Evolutionary conservation across 2,888 invertebrate genomes (phyloP).

Genomic region (Phalera bucephala): DNA sequence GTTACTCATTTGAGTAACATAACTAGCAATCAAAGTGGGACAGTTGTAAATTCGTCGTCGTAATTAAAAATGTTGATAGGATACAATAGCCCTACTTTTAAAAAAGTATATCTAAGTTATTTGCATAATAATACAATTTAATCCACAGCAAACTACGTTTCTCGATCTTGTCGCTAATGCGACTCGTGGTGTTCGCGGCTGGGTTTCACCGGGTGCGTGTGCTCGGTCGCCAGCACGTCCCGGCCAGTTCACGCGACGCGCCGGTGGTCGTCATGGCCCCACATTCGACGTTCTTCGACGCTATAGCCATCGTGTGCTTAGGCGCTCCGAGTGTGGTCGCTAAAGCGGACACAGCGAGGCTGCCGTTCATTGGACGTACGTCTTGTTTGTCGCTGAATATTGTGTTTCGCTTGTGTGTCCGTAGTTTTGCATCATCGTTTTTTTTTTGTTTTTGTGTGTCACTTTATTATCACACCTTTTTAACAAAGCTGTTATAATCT

Average conservation of each 20-base stretch:
- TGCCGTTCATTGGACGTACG: conserved; percentile 97
- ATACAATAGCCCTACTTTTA: too few species aligned
- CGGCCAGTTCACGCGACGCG: conserved; percentile 85
- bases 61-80: too few species aligned
- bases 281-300: conserved; percentile 96
- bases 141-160: conserved; percentile 84
- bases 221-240: conserved; percentile 85
- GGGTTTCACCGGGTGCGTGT: conserved; percentile 92
- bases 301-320: conserved; percentile 90
- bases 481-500: too few species aligned
- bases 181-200: conserved; percentile 89
- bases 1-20: too few species aligned
- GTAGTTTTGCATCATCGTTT: conserved; percentile 2
- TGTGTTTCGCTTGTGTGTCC: conserved; percentile 12
- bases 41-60: too few species aligned
- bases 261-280: conserved; percentile 94
- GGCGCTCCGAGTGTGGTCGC: conserved; percentile 96
- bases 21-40: too few species aligned
- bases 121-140: conserved; percentile 22
- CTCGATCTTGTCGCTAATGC: conserved; percentile 87
- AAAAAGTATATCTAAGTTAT: too few species aligned
- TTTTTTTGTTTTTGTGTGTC: conserved; percentile 4
- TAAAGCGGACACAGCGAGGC: conserved; percentile 90
- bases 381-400: conserved; percentile 28
- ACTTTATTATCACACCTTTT: too few species aligned